phyloP scores from a whole-genome alignment of 1,140 invertebrate species.

The Bombus ignitus region DNA sequence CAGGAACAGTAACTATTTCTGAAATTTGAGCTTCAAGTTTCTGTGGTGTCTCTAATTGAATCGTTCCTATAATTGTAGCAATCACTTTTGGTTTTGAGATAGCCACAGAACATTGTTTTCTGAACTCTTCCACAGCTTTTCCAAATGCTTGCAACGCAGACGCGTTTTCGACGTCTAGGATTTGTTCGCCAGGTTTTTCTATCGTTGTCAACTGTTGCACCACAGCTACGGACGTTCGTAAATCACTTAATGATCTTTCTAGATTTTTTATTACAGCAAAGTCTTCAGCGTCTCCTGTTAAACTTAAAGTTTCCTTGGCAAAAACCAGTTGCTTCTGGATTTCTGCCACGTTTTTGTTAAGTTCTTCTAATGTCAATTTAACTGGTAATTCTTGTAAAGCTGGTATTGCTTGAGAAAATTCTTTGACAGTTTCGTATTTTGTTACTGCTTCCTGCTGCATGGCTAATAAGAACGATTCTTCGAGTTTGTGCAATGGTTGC shows the following conservation, averaged over 20 bases:
- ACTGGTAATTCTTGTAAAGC: slow-evolving; percentile 42
- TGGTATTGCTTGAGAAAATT: background rate
- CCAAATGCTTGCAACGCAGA: slow-evolving; percentile 53
- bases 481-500: slow-evolving; percentile 50
- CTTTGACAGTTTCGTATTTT: background rate
- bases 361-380: slow-evolving; percentile 36
- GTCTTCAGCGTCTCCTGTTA: slow-evolving; percentile 12
- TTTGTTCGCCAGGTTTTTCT: slow-evolving; percentile 39
- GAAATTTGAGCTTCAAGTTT: slow-evolving; percentile 1
- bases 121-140: slow-evolving; percentile 53
- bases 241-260: slow-evolving; percentile 40
- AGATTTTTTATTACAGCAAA: slow-evolving; percentile 19
- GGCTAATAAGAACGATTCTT: slow-evolving; percentile 39
- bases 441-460: slow-evolving; percentile 11
- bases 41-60: background rate
- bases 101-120: slow-evolving; percentile 36
- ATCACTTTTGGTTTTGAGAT: slow-evolving; percentile 38
- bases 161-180: slow-evolving; percentile 49
- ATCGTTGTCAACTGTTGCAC: slow-evolving; percentile 52
- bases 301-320: background rate
- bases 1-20: slow-evolving; percentile 35
- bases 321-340: slow-evolving; percentile 45
- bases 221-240: slow-evolving; percentile 50
- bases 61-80: slow-evolving; percentile 6
- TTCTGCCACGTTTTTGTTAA: slow-evolving; percentile 27